A percentile compares a stretch with the other conserved stretches of the same genome.
phyloP scores from a whole-genome alignment of 2,888 invertebrate species.

The Lithophane socia region DNA sequence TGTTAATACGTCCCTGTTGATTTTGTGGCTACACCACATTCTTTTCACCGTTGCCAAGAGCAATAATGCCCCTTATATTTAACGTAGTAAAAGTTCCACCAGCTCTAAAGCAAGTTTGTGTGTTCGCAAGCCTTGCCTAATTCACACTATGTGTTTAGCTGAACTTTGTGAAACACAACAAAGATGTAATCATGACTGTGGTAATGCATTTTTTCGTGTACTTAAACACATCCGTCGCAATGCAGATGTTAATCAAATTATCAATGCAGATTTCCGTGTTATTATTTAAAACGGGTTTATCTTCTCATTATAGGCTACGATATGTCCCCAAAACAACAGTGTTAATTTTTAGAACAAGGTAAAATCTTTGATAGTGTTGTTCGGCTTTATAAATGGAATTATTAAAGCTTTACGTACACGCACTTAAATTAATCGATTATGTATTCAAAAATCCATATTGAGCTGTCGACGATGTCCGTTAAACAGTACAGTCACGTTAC shows the following conservation, averaged over 20 bases:
- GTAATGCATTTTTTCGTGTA: constrained; percentile 88
- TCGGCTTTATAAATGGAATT: constrained; percentile 61
- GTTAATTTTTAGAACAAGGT: constrained; percentile 48
- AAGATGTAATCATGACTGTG: constrained; percentile 86
- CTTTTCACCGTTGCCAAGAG: constrained; percentile 70
- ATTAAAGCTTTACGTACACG: constrained; percentile 69
- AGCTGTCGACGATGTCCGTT: constrained; percentile 80
- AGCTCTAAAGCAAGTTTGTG: constrained; percentile 60
- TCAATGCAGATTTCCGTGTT: constrained; percentile 85
- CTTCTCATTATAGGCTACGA: constrained; percentile 52
- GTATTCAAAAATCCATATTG: constrained; percentile 81
- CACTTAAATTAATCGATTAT: constrained; percentile 77
- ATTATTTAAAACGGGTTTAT: constrained; percentile 84
- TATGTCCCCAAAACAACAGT: constrained; percentile 50
- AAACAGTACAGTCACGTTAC: constrained; percentile 83
- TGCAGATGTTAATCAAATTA: constrained; percentile 87
- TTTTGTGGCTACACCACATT: constrained; percentile 81
- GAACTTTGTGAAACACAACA: constrained; percentile 88
- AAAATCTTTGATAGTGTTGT: constrained; percentile 31
- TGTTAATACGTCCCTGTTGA: constrained; percentile 88
- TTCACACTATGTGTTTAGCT: constrained; percentile 89
- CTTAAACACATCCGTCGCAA: constrained; percentile 80
- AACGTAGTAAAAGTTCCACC: constrained; percentile 68
- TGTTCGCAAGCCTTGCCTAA: constrained; percentile 80
- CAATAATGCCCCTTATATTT: constrained; percentile 78